A percentile compares a stretch with the other conserved stretches of the same genome.
phyloP scores from a whole-genome alignment of 2,797 vertebrate genomes.

The Mormyrops attenuatus region DNA sequence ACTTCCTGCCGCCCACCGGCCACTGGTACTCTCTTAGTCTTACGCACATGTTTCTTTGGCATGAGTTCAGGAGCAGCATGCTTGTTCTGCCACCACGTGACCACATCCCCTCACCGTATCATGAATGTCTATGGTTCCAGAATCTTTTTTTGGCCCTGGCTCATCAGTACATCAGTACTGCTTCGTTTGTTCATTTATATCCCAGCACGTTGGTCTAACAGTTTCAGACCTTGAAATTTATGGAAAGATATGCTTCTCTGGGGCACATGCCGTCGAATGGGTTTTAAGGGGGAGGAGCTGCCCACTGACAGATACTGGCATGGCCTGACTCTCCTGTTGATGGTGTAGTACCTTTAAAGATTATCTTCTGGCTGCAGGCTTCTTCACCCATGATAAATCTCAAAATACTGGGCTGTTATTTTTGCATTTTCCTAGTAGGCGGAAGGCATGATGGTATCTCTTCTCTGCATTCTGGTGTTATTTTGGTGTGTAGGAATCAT shows the following conservation, averaged over 20 bases:
- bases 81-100: not conserved
- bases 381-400: not conserved
- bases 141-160: not conserved
- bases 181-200: not conserved
- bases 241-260: not conserved
- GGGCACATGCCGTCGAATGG: not conserved
- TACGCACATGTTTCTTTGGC: not conserved
- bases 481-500: not conserved
- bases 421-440: not conserved
- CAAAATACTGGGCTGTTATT: not conserved
- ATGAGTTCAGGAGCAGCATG: not conserved
- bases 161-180: not conserved
- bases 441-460: not conserved
- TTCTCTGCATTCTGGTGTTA: not conserved
- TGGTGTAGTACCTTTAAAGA: not conserved
- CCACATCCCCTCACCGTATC: not conserved
- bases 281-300: not conserved
- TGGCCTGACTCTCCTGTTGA: not conserved
- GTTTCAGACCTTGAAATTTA: not conserved
- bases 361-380: not conserved
- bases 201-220: not conserved
- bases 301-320: not conserved
- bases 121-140: not conserved
- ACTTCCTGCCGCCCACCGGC: conserved; percentile 85
- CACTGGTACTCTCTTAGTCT: conserved; percentile 71